Evolutionary conservation across 2,113 vertebrate species (phyloP).

Genomic region (Amia ocellicauda): DNA sequence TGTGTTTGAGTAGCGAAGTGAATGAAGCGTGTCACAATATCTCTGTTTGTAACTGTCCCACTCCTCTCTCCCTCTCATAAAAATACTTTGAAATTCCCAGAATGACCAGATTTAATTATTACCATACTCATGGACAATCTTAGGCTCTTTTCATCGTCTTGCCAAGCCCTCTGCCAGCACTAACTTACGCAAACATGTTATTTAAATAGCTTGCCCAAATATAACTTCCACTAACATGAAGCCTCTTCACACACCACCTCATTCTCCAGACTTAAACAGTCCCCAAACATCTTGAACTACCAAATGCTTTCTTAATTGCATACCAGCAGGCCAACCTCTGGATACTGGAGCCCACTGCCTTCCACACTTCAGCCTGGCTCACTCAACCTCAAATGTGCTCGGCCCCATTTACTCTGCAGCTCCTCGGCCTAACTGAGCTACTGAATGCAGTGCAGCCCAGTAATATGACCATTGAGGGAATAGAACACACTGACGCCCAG

Average conservation of each 20-base stretch:
- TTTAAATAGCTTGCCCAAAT: constrained; percentile 8
- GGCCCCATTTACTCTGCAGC: too few relatives aligned
- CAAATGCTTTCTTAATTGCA: not conserved
- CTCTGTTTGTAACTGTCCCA: too few relatives aligned
- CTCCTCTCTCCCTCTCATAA: constrained; percentile 12
- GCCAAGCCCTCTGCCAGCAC: constrained; percentile 8
- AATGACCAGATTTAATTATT: constrained; percentile 26
- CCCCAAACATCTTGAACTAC: not conserved
- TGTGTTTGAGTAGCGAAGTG: too few relatives aligned
- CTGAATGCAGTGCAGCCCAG: too few relatives aligned
- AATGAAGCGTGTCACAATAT: too few relatives aligned
- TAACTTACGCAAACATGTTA: constrained; percentile 2
- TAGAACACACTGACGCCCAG: too few relatives aligned
- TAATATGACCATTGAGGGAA: too few relatives aligned
- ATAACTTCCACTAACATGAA: constrained; percentile 5
- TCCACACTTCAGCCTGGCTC: not conserved
- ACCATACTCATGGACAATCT: not conserved
- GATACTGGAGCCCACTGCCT: not conserved
- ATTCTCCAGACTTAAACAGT: not conserved
- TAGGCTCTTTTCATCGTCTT: not conserved
- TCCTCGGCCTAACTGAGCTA: too few relatives aligned
- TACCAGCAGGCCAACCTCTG: not conserved
- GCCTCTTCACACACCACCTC: not conserved
- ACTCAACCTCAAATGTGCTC: too few relatives aligned
- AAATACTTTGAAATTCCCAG: constrained; percentile 22